phyloP scores from a whole-genome alignment of 2,797 vertebrate genomes.

The Lagothrix lagotricha region DNA sequence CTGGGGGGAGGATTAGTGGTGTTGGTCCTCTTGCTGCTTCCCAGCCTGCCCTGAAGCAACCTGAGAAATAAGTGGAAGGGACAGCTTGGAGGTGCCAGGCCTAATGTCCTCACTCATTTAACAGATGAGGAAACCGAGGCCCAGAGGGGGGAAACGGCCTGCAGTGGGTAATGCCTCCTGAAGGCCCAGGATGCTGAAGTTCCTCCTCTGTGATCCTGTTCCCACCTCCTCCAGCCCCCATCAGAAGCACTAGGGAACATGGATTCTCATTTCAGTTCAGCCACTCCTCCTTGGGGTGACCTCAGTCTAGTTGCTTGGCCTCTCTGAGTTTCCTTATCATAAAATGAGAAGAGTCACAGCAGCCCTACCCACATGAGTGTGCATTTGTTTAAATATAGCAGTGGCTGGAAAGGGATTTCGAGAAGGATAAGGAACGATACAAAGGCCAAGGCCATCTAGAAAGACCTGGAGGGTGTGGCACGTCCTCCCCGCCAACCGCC shows the following conservation, averaged over 20 bases:
- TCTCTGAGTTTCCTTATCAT: neutral
- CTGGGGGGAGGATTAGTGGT: no score
- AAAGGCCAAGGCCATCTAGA: neutral
- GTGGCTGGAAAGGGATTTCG: neutral
- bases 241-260: neutral
- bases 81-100: neutral
- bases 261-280: neutral
- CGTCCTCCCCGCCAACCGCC: accelerated
- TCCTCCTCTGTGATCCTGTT: neutral
- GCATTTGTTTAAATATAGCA: neutral
- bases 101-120: neutral
- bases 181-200: neutral
- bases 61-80: neutral
- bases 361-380: neutral
- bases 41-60: neutral
- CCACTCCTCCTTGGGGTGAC: neutral
- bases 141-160: neutral
- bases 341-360: neutral
- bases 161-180: neutral
- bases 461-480: neutral
- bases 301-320: neutral
- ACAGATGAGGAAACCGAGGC: neutral
- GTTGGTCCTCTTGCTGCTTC: neutral
- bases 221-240: neutral
- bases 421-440: neutral